A percentile compares a stretch with the other conserved stretches of the same genome.
Conservation (phyloP, 2,113 vertebrate genomes). For the Eublepharis macularius region DNA sequence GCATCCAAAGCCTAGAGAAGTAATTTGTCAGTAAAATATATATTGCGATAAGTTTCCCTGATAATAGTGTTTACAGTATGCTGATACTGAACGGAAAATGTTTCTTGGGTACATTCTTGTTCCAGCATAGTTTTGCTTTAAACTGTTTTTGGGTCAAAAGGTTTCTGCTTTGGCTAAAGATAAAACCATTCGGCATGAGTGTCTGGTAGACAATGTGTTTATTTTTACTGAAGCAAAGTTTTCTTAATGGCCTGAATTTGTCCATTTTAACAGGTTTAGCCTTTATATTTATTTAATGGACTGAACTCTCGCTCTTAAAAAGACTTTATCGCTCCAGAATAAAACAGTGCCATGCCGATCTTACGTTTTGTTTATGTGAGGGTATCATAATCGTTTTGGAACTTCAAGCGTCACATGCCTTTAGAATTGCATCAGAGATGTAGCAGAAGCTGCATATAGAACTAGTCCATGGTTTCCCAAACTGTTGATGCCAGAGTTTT, state of each 20-base stretch:
- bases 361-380: slow-evolving; percentile 39
- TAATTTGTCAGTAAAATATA: slow-evolving; percentile 53
- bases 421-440: not conserved
- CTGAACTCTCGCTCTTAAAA: slow-evolving; percentile 50
- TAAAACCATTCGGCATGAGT: slow-evolving; percentile 55
- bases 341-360: not conserved
- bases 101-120: slow-evolving; percentile 31
- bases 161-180: slow-evolving; percentile 53
- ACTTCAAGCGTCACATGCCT: not conserved
- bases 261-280: slow-evolving; percentile 42
- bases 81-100: slow-evolving; percentile 37
- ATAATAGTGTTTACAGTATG: slow-evolving; percentile 54
- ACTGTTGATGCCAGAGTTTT: not conserved
- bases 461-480: not conserved
- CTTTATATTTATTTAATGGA: slow-evolving; percentile 52
- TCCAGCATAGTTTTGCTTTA: slow-evolving; percentile 53
- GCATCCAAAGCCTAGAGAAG: slow-evolving; percentile 25
- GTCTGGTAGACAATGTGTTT: slow-evolving; percentile 59
- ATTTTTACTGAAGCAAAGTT: slow-evolving; percentile 55
- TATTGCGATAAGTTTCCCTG: slow-evolving; percentile 35
- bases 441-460: not conserved
- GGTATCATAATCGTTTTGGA: slow-evolving; percentile 4
- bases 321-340: slow-evolving; percentile 31
- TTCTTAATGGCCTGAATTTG: slow-evolving; percentile 52
- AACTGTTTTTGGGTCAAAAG: slow-evolving; percentile 53